phyloP scores from a whole-genome alignment of 2,888 invertebrate genomes.

The Brachylomia viminalis region DNA sequence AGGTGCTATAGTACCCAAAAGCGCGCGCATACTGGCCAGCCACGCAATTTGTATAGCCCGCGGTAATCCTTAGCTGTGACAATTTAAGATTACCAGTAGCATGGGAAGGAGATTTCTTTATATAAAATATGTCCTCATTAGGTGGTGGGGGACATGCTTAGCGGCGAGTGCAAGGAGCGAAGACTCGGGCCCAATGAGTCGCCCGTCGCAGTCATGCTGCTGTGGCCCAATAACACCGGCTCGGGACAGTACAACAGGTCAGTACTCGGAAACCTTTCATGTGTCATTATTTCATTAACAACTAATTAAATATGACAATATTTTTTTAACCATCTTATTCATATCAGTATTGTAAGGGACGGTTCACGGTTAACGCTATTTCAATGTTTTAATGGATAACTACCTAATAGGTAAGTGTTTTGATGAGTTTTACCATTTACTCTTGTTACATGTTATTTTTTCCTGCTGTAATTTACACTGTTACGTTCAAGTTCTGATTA shows the following conservation, averaged over 20 bases:
- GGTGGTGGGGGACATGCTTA: conserved; percentile 96
- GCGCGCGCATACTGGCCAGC: background rate
- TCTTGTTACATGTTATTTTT: conserved; percentile 24
- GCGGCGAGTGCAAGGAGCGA: conserved; percentile 98
- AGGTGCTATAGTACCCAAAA: background rate
- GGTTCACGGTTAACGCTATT: background rate
- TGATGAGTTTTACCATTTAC: conserved; percentile 4
- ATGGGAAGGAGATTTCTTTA: conserved; percentile 7
- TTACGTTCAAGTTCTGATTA: conserved; percentile 39
- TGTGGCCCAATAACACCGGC: conserved; percentile 93
- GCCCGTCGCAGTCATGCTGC: conserved; percentile 95
- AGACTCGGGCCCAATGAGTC: conserved; percentile 95
- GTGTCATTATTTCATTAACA: conserved; percentile 26
- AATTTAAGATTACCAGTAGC: background rate
- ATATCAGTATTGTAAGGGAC: conserved; percentile 23
- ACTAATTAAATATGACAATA: conserved; percentile 41
- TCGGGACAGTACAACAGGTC: conserved; percentile 90
- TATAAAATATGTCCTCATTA: conserved; percentile 53
- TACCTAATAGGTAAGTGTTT: conserved; percentile 10
- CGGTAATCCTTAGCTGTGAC: background rate
- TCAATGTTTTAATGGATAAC: conserved; percentile 31
- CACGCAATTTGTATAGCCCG: conserved; percentile 1
- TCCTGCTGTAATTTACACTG: conserved; percentile 47
- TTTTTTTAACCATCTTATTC: conserved; percentile 24
- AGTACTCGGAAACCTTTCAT: conserved; percentile 36